Evolutionary conservation across 2,888 invertebrate genomes (phyloP).

Genomic region (Heteropelma amictum): DNA sequence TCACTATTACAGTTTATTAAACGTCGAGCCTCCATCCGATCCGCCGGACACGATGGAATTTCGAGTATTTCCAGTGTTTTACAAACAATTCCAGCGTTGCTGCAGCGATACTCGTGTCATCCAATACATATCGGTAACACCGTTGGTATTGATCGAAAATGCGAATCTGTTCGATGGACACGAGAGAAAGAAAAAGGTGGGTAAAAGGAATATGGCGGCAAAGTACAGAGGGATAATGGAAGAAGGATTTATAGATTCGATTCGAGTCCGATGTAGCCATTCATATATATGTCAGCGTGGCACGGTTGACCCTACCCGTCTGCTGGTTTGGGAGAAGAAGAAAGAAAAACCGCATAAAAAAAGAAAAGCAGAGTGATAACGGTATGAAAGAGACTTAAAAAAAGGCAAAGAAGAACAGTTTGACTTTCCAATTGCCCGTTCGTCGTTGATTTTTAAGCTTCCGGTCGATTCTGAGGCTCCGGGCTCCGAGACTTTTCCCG

Average conservation of each 20-base stretch:
- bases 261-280: slow-evolving; percentile 24
- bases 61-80: too few species aligned
- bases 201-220: too few species aligned
- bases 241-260: slow-evolving; percentile 45
- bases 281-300: background rate
- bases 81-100: too few species aligned
- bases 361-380: slow-evolving; percentile 4
- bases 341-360: slow-evolving; percentile 17
- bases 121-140: slow-evolving; percentile 9
- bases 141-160: slow-evolving; percentile 14
- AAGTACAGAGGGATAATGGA: too few species aligned
- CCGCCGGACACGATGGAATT: too few species aligned
- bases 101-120: background rate
- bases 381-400: slow-evolving; percentile 11
- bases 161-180: background rate
- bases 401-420: slow-evolving; percentile 19
- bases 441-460: slow-evolving; percentile 35
- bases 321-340: slow-evolving; percentile 14
- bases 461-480: slow-evolving; percentile 14
- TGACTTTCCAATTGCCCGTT: slow-evolving; percentile 15
- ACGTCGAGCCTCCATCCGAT: too few species aligned
- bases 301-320: slow-evolving; percentile 3
- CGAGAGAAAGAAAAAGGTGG: slow-evolving; percentile 2
- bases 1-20: too few species aligned
- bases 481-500: slow-evolving; percentile 9